Base-by-base conservation (phyloP, 2,113 vertebrate species). In the Campylorhamphus procurvoides region DNA sequence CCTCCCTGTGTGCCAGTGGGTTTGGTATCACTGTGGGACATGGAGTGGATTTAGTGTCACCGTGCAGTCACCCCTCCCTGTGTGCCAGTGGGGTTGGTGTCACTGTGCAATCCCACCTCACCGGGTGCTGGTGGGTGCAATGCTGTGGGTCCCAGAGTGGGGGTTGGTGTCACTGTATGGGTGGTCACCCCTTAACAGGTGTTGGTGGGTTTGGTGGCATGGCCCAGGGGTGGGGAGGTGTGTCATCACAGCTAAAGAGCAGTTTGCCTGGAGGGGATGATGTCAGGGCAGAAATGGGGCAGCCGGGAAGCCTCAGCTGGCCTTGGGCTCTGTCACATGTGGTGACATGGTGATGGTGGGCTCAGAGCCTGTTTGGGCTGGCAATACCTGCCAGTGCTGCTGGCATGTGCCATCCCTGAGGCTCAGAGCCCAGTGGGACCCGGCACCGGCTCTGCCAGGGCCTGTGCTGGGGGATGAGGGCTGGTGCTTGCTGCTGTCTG, bases 401-500 rank as follows among this genome's bases (percentile, higher is more conserved):
- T 67, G 52, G 72, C 62, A 59, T 12, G 62, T 67, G 72, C 62
- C 83, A 29, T 1, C 62, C 35, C 44, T 6, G 72, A 12, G 25
- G 62, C 72, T 31, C 72, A 14, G 72, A 35, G 83, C 52, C 52
- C 11, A 0, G 35, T 37, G 55, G 35, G 19, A 58, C 31, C 8
- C 25, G 1, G 5, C 12, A 3, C 5, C n/a, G 1, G 2, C 60
- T 6, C 12, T 35, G 16, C 24, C 31, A 3, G 35, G 62, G 35
- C 5, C 52, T 16, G 27, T 42, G 27, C 62, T 63, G 60, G 13
- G 39, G 39, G 39, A 18, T 24, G 29, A 8, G 9, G 39, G 60
- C 27, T 63, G 60, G 27, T 63, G 37, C 60, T 18, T 37, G 16
- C 8, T 33, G 40, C 40, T 22, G 1, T 2, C 33, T 3, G 2